Percentiles rank a stretch among this genome's conserved stretches.
phyloP scores from a whole-genome alignment of 2,113 vertebrate genomes.

The Sakesphorus luctuosus region DNA sequence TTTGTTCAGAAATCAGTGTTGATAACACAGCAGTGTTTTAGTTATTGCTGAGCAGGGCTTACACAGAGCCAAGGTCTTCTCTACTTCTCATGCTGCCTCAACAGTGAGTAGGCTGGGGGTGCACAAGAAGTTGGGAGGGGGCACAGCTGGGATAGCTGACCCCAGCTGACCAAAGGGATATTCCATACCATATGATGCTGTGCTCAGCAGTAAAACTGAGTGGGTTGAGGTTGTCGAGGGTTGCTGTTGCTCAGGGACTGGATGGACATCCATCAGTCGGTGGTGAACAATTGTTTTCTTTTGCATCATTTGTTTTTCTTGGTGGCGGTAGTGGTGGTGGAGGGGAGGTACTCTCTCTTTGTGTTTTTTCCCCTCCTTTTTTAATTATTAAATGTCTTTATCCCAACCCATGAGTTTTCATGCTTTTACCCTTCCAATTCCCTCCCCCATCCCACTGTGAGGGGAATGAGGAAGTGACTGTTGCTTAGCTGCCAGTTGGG shows the following conservation, averaged over 20 bases:
- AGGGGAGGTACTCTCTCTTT: background rate
- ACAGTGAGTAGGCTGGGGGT: background rate
- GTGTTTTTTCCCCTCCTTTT: background rate
- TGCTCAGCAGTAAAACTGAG: background rate
- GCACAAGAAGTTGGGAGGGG: background rate
- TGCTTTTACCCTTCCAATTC: background rate
- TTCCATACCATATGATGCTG: background rate
- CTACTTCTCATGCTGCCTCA: background rate
- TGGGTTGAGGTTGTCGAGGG: background rate
- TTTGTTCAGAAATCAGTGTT: background rate
- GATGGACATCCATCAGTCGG: background rate
- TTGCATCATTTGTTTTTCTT: background rate
- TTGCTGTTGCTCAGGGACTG: background rate
- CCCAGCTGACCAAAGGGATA: too few species aligned
- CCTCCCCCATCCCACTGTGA: background rate
- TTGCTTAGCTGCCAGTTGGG: background rate
- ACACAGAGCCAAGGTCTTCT: background rate
- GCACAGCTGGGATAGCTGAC: too few species aligned
- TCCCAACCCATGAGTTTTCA: background rate
- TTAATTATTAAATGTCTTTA: background rate
- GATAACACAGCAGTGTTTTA: background rate
- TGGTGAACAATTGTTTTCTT: background rate
- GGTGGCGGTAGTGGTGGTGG: too few species aligned
- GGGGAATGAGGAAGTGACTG: background rate
- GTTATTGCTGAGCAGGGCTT: background rate